A percentile compares a stretch with the other conserved stretches of the same genome.
These are phyloP conservation scores for Papilio dardanus DNA, from an alignment of 1,140 invertebrate genomes.

Conservation along the genomic window DNA sequence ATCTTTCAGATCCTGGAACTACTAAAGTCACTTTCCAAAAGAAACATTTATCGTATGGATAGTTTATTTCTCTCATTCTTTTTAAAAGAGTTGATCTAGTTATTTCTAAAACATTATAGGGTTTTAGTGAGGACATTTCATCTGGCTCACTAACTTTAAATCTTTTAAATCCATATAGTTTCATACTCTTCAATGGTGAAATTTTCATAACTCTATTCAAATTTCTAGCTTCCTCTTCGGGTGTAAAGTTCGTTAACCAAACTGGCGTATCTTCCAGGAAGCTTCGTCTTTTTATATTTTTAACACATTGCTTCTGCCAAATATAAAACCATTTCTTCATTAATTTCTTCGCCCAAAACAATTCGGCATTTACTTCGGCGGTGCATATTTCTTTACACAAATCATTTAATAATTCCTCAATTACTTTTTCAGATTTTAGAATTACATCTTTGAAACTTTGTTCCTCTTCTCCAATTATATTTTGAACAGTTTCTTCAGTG, in stretches of 20 bases:
- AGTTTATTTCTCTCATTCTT: conserved; percentile 77
- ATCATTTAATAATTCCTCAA: conserved; percentile 75
- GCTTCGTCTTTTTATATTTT: conserved; percentile 79
- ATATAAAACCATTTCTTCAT: conserved; percentile 67
- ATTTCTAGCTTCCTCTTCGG: conserved; percentile 79
- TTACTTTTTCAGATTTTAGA: conserved; percentile 67
- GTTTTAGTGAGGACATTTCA: conserved; percentile 60
- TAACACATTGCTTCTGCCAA: conserved; percentile 75
- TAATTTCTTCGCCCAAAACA: conserved; percentile 64
- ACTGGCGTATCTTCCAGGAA: conserved; percentile 84
- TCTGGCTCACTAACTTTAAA: conserved; percentile 71
- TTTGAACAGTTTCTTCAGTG: conserved; percentile 63
- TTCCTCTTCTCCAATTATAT: conserved; percentile 72
- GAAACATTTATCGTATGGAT: conserved; percentile 80
- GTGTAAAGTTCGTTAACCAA: conserved; percentile 82
- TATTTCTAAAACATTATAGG: conserved; percentile 78
- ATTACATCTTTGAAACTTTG: conserved; percentile 68
- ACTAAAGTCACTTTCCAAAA: conserved; percentile 88
- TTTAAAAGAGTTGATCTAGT: conserved; percentile 77
- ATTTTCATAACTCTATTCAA: conserved; percentile 80
- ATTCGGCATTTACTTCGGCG: conserved; percentile 78
- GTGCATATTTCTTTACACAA: conserved; percentile 77
- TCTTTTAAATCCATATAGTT: conserved; percentile 75
- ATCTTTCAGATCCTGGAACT: conserved; percentile 77
- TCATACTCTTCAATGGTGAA: conserved; percentile 82